A percentile compares a stretch with the other conserved stretches of the same genome.
These are phyloP conservation scores for Drosophila littoralis DNA, from an alignment of 1,140 invertebrate species.

Conservation along the genomic window DNA sequence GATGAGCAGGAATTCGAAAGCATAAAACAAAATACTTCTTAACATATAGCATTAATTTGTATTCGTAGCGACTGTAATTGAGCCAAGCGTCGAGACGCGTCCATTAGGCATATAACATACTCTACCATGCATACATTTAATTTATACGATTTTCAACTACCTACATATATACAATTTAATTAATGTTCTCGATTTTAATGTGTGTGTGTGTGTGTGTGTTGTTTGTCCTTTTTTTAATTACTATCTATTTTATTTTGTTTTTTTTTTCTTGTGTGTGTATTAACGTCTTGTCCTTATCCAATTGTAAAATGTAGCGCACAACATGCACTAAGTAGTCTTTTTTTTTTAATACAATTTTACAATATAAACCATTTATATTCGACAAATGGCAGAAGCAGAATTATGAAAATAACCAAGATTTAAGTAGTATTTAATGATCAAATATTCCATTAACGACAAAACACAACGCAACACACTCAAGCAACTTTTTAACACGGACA, in stretches of 20 bases:
- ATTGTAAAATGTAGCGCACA: conserved; percentile 18
- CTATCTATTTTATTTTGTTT: background rate
- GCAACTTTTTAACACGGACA: conserved; percentile 6
- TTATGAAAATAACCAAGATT: conserved; percentile 40
- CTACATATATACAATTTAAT: conserved; percentile 17
- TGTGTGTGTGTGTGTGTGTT: background rate
- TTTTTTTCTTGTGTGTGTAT: background rate
- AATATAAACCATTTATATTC: conserved; percentile 23
- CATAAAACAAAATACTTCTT: conserved; percentile 26
- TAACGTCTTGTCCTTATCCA: conserved; percentile 3
- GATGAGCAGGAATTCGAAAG: conserved; percentile 3
- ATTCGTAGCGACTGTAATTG: conserved; percentile 47
- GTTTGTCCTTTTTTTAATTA: background rate
- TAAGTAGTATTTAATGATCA: conserved; percentile 48
- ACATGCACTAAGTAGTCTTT: conserved; percentile 11
- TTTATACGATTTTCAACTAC: background rate
- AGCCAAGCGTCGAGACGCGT: conserved; percentile 37
- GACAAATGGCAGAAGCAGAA: conserved; percentile 23
- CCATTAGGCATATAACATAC: conserved; percentile 22
- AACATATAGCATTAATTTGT: conserved; percentile 47
- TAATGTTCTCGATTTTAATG: background rate
- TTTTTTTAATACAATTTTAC: conserved; percentile 36
- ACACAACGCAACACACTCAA: conserved; percentile 11
- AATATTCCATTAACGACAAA: conserved; percentile 36
- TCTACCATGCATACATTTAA: conserved; percentile 23